Evolutionary conservation across 1,140 invertebrate species (phyloP).

Genomic region (Lepidostoma basale): DNA sequence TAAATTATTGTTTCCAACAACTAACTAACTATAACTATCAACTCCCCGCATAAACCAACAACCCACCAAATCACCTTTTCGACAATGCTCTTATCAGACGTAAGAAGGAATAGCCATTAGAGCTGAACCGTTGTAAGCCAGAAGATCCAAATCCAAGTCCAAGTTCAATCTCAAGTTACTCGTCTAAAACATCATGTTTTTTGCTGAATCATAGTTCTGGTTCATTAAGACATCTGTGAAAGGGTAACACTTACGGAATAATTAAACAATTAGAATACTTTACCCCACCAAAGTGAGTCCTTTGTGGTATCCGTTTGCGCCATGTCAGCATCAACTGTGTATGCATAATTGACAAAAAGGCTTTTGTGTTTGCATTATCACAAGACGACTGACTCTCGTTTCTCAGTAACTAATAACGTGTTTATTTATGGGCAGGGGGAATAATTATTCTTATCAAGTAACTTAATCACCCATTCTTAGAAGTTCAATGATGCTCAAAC

Average conservation of each 20-base stretch:
- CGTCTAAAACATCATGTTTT: not conserved
- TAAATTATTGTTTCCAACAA: too few relatives aligned
- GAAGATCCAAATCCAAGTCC: too few relatives aligned
- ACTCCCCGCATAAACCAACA: too few relatives aligned
- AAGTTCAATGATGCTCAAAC: not conserved
- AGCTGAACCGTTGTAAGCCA: too few relatives aligned
- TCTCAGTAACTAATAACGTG: not conserved
- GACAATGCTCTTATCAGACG: too few relatives aligned
- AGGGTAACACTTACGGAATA: constrained; percentile 11
- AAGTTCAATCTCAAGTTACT: too few relatives aligned
- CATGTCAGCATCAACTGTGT: not conserved
- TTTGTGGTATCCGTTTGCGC: not conserved
- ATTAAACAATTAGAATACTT: constrained; percentile 24
- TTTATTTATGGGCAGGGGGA: not conserved
- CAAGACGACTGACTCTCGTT: not conserved
- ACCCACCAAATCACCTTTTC: too few relatives aligned
- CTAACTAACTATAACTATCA: too few relatives aligned
- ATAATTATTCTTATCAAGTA: not conserved
- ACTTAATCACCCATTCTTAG: not conserved
- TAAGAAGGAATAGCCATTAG: too few relatives aligned
- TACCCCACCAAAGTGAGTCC: not conserved
- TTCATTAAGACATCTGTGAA: constrained; percentile 3
- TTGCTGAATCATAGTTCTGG: constrained; percentile 15
- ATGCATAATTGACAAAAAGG: not conserved
- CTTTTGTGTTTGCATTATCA: not conserved